A percentile compares a stretch with the other conserved stretches of the same genome.
Conservation (phyloP, 2,113 vertebrate genomes). For the Lophura nycthemera region DNA sequence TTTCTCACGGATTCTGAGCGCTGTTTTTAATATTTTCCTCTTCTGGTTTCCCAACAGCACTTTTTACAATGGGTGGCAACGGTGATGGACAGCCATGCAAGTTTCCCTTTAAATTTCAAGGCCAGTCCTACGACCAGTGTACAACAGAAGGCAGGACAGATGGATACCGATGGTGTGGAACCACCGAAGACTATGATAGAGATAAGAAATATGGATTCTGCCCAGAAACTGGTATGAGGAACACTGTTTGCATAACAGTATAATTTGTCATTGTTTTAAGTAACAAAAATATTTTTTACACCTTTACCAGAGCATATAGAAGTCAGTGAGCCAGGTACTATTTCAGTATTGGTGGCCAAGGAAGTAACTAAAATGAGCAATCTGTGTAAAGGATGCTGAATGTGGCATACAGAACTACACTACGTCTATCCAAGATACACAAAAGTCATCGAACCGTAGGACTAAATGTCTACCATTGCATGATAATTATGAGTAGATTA, state of each 20-base stretch:
- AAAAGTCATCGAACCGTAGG: not conserved
- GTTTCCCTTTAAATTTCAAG: slow-evolving; percentile 95
- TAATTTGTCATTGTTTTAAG: not conserved
- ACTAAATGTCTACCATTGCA: not conserved
- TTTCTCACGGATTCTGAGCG: rapidly evolving
- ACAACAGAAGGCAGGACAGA: slow-evolving; percentile 93
- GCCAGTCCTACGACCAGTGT: slow-evolving; percentile 87
- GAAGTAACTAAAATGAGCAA: not conserved
- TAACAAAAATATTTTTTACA: not conserved
- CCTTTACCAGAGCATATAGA: not conserved
- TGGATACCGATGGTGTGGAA: slow-evolving; percentile 96
- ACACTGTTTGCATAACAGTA: not conserved
- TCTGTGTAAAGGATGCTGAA: rapidly evolving
- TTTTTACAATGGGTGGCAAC: slow-evolving; percentile 95
- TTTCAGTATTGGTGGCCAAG: not conserved
- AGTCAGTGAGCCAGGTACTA: not conserved
- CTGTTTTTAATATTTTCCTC: not conserved
- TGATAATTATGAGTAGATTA: not conserved
- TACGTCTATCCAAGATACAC: not conserved
- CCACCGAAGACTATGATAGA: slow-evolving; percentile 93
- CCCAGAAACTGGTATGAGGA: slow-evolving; percentile 88
- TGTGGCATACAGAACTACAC: not conserved
- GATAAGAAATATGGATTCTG: slow-evolving; percentile 96
- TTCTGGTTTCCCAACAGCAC: slow-evolving; percentile 71
- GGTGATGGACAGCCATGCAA: slow-evolving; percentile 91